A percentile compares a stretch with the other conserved stretches of the same genome.
Evolutionary conservation across 2,113 vertebrate genomes (phyloP).

Genomic region (Cnemophilus loriae): DNA sequence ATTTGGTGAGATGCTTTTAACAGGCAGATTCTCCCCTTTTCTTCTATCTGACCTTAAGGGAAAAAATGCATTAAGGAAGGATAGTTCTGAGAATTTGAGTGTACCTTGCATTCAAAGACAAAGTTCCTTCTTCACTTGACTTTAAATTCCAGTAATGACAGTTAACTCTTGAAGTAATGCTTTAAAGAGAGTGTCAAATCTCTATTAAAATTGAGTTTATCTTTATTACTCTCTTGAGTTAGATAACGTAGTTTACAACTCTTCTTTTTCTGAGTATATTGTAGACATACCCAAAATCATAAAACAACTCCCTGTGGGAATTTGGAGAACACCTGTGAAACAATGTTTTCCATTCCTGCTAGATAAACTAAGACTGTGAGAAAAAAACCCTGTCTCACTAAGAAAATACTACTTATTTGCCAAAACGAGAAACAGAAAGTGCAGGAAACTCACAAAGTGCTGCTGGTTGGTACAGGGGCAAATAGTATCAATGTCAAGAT

Average conservation of each 20-base stretch:
- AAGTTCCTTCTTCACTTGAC: not conserved
- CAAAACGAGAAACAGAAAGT: not conserved
- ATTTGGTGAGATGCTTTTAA: constrained; percentile 46
- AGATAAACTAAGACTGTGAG: not conserved
- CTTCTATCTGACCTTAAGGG: constrained; percentile 32
- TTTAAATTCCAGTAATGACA: not conserved
- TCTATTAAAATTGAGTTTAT: not conserved
- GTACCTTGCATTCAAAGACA: not conserved
- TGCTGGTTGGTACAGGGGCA: not conserved
- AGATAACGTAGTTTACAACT: not conserved
- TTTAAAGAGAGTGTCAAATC: not conserved
- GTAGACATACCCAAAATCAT: not conserved
- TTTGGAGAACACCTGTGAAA: not conserved
- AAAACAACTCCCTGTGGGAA: not conserved
- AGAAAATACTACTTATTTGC: not conserved
- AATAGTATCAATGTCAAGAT: not conserved
- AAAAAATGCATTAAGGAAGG: constrained; percentile 38
- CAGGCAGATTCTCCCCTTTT: not conserved
- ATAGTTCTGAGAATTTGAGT: not conserved
- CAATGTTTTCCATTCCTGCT: not conserved
- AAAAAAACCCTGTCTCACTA: not conserved
- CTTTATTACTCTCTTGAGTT: not conserved
- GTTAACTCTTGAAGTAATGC: not conserved
- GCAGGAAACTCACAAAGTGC: not conserved
- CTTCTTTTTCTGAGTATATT: not conserved